Conservation (phyloP, 2,113 vertebrate species). For the Heterotis niloticus region DNA sequence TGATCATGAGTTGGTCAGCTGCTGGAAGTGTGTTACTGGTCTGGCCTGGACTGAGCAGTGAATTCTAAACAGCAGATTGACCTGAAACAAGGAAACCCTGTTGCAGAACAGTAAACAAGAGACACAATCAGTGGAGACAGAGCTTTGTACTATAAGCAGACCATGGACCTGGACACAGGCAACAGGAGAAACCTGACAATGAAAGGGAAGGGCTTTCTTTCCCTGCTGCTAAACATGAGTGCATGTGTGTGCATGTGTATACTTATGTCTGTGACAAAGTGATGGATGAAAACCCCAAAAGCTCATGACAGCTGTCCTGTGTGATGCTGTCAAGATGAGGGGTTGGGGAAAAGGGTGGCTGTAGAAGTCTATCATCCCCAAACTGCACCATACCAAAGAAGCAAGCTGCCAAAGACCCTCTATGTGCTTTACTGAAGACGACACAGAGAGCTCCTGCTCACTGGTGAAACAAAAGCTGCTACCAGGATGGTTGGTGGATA, state of each 20-base stretch:
- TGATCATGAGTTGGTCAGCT: background rate
- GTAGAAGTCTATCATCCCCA: conserved; percentile 4
- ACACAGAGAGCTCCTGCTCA: conserved; percentile 71
- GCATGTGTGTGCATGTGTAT: background rate
- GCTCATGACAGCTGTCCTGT: background rate
- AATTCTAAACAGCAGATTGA: background rate
- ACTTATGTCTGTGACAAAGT: background rate
- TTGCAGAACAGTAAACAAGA: background rate
- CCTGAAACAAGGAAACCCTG: background rate
- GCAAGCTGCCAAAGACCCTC: conserved; percentile 5
- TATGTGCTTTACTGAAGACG: conserved; percentile 31
- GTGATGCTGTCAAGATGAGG: background rate
- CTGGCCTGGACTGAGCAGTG: background rate
- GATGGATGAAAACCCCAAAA: background rate
- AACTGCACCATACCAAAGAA: conserved; percentile 20
- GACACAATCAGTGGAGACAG: background rate
- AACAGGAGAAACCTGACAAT: background rate
- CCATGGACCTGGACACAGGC: background rate
- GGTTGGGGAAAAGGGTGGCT: background rate
- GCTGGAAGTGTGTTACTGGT: background rate
- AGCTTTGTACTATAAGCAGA: background rate
- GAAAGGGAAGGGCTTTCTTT: background rate
- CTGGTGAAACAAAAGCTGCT: conserved; percentile 75
- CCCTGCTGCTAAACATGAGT: conserved; percentile 3
- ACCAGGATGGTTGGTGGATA: conserved; percentile 66